phyloP scores from a whole-genome alignment of 2,113 vertebrate genomes.

The Melanotaenia duboulayi region DNA sequence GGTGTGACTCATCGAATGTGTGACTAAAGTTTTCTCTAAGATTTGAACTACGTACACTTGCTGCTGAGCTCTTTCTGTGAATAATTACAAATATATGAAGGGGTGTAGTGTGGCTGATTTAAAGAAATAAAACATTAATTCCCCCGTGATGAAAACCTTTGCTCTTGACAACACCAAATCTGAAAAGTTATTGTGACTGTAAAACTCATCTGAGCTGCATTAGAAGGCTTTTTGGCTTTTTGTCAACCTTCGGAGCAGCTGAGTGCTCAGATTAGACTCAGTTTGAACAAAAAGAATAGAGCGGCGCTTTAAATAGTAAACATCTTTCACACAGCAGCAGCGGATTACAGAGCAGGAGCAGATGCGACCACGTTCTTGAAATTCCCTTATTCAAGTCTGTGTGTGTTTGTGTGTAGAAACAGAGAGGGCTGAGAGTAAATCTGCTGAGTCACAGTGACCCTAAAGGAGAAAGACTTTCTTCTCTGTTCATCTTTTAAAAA shows the following conservation, averaged over 20 bases:
- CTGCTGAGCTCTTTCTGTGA: no score
- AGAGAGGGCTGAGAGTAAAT: slow-evolving; percentile 11
- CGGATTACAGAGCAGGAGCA: slow-evolving; percentile 31
- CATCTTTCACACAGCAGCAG: slow-evolving; percentile 26
- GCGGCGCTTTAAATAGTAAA: slow-evolving; percentile 23
- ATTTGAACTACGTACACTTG: no score
- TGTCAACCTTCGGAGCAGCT: slow-evolving; percentile 25
- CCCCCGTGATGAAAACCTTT: no score
- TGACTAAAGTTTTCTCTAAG: no score
- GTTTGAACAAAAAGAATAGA: slow-evolving; percentile 21
- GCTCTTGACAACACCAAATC: not conserved
- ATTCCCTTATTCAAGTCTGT: slow-evolving; percentile 12
- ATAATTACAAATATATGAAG: no score
- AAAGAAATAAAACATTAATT: no score
- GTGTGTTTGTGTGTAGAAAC: not conserved
- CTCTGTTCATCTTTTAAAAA: slow-evolving; percentile 55
- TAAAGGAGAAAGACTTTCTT: slow-evolving; percentile 28
- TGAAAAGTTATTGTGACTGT: slow-evolving; percentile 1
- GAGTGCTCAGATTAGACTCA: slow-evolving; percentile 10
- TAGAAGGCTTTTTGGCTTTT: not conserved
- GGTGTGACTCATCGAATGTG: no score
- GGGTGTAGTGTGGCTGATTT: no score
- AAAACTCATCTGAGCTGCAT: not conserved
- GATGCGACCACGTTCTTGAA: slow-evolving; percentile 35
- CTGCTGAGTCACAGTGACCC: slow-evolving; percentile 49